Evolutionary conservation across 2,797 vertebrate genomes (phyloP), one percentile per base, ranked within the genome.

Genomic region (Taenioides sp.): DNA sequence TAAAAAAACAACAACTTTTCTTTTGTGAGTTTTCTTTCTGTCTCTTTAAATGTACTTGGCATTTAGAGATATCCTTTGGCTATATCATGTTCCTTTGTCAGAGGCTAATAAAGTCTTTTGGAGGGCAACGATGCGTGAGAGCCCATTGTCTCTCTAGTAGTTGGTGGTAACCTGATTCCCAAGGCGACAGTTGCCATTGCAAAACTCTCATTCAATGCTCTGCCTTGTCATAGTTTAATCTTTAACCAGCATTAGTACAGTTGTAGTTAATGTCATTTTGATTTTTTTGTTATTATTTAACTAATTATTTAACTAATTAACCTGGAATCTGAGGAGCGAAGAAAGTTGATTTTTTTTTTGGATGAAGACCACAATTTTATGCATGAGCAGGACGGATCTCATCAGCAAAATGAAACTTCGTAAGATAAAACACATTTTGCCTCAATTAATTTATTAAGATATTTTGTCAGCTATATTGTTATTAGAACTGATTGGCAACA

Each of bases 171-270:
- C 84, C 54, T 70, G 76, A 87, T 90, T 88, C 78, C 91, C 89
- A 91, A 76, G 87, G 89, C 81, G 87, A 92, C 90, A 59, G 90
- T 92, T 90, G 83, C 86, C 82, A 88, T 65, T 1, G 82, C 84
- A 77, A 74, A 88, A 83, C 72, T 63, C 76, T 75, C 68, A 60
- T 50, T 76, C 74, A 78, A 77, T 54, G 72, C 81, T 72, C 52
- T 57, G 68, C 66, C 69, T 68, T 18, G 34, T 76, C 69, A 28
- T 18, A 5, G 79, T 74, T 84, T 83, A 85, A 83, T 84, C 58
- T 83, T 23, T 71, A 88, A 83, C 79, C 67, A 70, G 73, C 9
- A 27, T 16, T 20, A 40, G 67, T 34, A 18, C 47, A 60, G 47
- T 55, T 1, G 9, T n/a, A 64, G 70, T 54, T 14, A 55, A 63